phyloP scores from a whole-genome alignment of 2,113 vertebrate genomes.

The Rhea pennata region DNA sequence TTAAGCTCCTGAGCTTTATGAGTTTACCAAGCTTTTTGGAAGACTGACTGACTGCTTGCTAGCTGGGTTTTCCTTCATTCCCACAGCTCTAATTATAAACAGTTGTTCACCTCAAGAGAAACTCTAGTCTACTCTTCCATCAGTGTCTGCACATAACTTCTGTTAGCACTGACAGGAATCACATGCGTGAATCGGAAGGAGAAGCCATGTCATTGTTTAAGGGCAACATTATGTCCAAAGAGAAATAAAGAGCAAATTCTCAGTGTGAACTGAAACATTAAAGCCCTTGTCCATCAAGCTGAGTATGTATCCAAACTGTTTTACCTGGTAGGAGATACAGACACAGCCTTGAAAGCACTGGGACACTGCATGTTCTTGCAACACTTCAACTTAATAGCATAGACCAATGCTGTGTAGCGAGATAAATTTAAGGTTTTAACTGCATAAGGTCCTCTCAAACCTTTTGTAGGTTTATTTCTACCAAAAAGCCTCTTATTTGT shows the following conservation, averaged over 20 bases:
- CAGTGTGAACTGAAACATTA: background rate
- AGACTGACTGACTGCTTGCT: conserved; percentile 47
- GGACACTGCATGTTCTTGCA: background rate
- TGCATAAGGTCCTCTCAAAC: background rate
- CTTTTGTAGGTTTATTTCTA: background rate
- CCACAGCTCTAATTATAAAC: conserved; percentile 59
- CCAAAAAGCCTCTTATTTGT: background rate
- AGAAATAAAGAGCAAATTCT: conserved; percentile 3
- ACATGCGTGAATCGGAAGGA: background rate
- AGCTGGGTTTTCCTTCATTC: conserved; percentile 34
- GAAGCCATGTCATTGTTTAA: background rate
- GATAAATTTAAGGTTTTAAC: background rate
- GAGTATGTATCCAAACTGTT: background rate
- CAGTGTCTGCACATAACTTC: background rate
- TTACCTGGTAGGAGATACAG: background rate
- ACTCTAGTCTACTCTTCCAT: background rate
- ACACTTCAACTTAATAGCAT: background rate
- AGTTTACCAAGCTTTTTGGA: conserved; percentile 64
- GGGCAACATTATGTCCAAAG: background rate
- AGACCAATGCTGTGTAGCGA: background rate
- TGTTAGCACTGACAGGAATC: background rate
- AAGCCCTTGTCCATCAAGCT: background rate
- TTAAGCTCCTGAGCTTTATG: conserved; percentile 59
- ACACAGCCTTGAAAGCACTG: background rate
- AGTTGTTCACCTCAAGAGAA: conserved; percentile 62